Evolutionary conservation across 2,113 vertebrate species (phyloP).

Genomic region (Hippopotamus amphibius): DNA sequence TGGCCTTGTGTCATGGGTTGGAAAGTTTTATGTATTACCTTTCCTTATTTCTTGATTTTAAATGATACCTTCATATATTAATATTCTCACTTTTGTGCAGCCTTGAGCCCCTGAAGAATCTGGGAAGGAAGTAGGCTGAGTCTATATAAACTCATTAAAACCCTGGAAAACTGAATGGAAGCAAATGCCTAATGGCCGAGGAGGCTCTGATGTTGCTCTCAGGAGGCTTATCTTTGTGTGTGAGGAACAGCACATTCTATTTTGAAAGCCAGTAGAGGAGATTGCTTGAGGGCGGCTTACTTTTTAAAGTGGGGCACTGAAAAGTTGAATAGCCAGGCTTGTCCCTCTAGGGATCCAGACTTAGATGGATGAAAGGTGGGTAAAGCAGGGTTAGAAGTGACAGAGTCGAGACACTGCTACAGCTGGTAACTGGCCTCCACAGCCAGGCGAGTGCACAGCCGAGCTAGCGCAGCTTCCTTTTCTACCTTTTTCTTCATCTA

Average conservation of each 20-base stretch:
- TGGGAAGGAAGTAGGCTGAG: not conserved
- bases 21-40: not conserved
- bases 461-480: not conserved
- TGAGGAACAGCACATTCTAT: not conserved
- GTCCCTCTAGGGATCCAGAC: not conserved
- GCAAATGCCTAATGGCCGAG: not conserved
- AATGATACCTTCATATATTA: not conserved
- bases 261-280: slow-evolving; percentile 1
- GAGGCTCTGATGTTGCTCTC: not conserved
- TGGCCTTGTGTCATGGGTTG: not conserved
- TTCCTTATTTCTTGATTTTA: slow-evolving; percentile 52
- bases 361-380: not conserved
- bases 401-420: too few relatives aligned
- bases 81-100: not conserved
- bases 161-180: not conserved
- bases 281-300: not conserved
- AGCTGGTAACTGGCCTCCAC: not conserved
- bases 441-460: not conserved
- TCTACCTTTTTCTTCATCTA: not conserved
- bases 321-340: not conserved
- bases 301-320: not conserved
- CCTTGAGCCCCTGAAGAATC: slow-evolving; percentile 23
- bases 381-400: not conserved
- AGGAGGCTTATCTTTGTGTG: not conserved
- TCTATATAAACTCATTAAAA: not conserved